These are phyloP conservation scores for Drosophila monieri DNA, from an alignment of 2,888 invertebrate genomes.

Conservation along the genomic window DNA sequence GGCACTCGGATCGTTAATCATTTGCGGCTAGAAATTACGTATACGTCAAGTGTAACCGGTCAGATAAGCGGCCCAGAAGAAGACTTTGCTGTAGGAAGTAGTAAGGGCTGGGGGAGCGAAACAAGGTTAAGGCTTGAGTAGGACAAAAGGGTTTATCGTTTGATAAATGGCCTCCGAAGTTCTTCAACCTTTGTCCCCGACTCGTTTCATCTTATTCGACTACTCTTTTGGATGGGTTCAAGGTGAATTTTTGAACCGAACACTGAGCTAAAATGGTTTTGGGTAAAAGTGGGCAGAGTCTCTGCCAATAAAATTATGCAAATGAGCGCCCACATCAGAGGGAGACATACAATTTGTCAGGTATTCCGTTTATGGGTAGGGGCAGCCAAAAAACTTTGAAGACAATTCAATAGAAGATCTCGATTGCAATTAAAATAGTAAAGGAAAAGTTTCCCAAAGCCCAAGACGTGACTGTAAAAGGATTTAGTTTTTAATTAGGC, in stretches of 20 bases:
- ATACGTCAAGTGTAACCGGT: slow-evolving; percentile 75
- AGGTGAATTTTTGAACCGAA: slow-evolving; percentile 56
- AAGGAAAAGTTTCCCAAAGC: slow-evolving; percentile 33
- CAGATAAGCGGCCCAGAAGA: slow-evolving; percentile 58
- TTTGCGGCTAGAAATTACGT: slow-evolving; percentile 66
- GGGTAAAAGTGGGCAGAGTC: slow-evolving; percentile 22
- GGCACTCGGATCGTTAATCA: slow-evolving; percentile 66
- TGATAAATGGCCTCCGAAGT: slow-evolving; percentile 63
- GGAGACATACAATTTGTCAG: slow-evolving; percentile 68
- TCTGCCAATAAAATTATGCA: slow-evolving; percentile 63
- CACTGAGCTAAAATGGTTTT: slow-evolving; percentile 22
- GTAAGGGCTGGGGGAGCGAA: neutral
- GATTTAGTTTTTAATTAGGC: slow-evolving; percentile 54
- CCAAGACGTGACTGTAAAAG: slow-evolving; percentile 51
- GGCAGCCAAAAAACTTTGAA: slow-evolving; percentile 49
- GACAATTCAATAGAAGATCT: slow-evolving; percentile 56
- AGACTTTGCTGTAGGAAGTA: neutral
- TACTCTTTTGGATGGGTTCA: slow-evolving; percentile 55
- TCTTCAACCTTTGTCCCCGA: slow-evolving; percentile 21
- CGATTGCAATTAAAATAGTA: slow-evolving; percentile 67
- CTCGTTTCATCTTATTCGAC: slow-evolving; percentile 15
- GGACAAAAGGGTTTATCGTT: slow-evolving; percentile 60
- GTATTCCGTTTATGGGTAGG: slow-evolving; percentile 5
- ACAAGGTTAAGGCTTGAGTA: slow-evolving; percentile 49
- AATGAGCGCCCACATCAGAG: slow-evolving; percentile 49